Evolutionary conservation across 2,888 invertebrate genomes (phyloP), one percentile per base, ranked within the genome.

Genomic region (Synergus gifuensis): DNA sequence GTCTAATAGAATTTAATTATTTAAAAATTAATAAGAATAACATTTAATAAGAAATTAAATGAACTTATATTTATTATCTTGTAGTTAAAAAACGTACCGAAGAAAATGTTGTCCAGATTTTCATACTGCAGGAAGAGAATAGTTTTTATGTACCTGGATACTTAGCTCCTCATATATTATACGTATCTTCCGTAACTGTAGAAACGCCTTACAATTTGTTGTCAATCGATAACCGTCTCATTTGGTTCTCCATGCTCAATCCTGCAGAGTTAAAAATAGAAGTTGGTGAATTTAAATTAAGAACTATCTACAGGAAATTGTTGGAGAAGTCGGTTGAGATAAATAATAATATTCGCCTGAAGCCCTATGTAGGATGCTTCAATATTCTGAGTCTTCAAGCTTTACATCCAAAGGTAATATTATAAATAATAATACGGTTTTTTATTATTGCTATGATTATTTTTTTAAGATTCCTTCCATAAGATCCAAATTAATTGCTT

Each of bases 211-310:
- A n/a, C 54, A 54, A 73, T 73, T 16, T 73, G 1, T 11, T 54
- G 54, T 54, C 49, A 36, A 40, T 73, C n/a, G 54, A 73, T 73
- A 54, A 73, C 40, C 54, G 54, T n/a, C n/a, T 73, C 54, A 54
- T 73, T 49, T 73, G 73, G 73, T 73, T 73, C 49, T n/a, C n/a
- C 36, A 36, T 73, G 9, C 12, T n/a, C 8, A 49, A 28, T 73
- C 12, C 11, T 11, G 40, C 28, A 5, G 54, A 16, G 4, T n/a
- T 73, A n/a, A 36, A n/a, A 54, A n/a, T 73, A 4, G 28, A 54
- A 73, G 36, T 73, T 54, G 73, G 54, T 9, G 14, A 54, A 54
- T 0, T 67, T 18, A 3, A 22, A n/a, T n/a, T 2, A 0, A n/a
- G 9, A 22, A 22, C 22, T 22, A 2, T 12, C 14, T 60, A n/a